Base-by-base conservation (phyloP, 2,113 vertebrate species). In the Tetrao urogallus region DNA sequence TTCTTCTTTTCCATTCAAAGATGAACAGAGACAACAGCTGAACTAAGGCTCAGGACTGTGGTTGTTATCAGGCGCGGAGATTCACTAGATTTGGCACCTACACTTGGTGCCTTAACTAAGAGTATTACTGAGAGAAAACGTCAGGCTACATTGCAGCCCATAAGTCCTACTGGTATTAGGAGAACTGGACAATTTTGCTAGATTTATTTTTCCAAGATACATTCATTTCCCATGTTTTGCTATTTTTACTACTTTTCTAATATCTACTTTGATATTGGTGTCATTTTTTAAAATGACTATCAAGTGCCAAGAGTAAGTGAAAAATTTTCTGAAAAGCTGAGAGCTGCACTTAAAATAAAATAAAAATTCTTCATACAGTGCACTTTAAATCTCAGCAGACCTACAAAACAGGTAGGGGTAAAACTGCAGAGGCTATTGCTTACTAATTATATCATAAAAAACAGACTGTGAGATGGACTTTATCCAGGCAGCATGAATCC, bases 261-360 rank as follows among this genome's bases (percentile, higher is more conserved):
- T 47, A 82, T 50, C 56, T 86, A 80, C 20, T 36, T 47, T 19
- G 20, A 88, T 28, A 82, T 2, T 82, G 25, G 75, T 76, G 64
- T 28, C 64, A 86, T 86, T 90, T 90, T 92, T 73, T 65, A 60
- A 80, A 90, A 80, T 48, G 88, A 65, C 74, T 60, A 72, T 47
- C 83, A 94, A 67, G 20, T 24, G 67, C 22, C 17, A 76, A 76
- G 28, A 92, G 34, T 48, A 92, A 88, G 73, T 57, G 82, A 0
- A 19, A 90, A 12, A 72, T 8, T 75, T 88, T 64, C 32, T 76
- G 76, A 82, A 50, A 11, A 61, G 47, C 32, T 25, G 24, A 82
- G 28, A 67, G 48, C 17, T 60, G 28, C 24, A 27, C 11, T 28
- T 38, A 58, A 61, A 61, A 36, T 38, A 58, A 61, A 60, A 34